Base-by-base conservation (phyloP, 2,113 vertebrate genomes). In the Amphiprion percula region DNA sequence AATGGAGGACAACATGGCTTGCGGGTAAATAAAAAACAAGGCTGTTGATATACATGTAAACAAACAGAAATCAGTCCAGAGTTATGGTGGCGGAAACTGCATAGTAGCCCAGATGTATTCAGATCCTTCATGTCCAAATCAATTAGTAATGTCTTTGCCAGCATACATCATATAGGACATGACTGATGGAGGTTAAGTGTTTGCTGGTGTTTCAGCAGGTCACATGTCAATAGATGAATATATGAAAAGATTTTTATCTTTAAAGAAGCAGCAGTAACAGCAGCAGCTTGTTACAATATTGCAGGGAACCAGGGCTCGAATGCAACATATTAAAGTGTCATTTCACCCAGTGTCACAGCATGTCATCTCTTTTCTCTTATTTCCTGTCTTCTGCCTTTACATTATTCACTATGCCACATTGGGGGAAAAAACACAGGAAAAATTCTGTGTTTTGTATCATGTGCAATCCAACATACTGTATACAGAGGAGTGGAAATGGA, bases 91-190 rank as follows among this genome's bases (percentile, higher is more conserved):
- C 9, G 44, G 9, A 63, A 16, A 24, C 14, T 8, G 70, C 67
- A 55, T 54, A 71, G 44, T 21, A 52, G 23, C 65, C 73, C 68
- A 69, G 28, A 73, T 44, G 68, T 16, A 21, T 12, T 44, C 26
- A 41, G 65, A 71, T 80, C 58, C 1, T 46, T 78, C 69, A 74
- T 66, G 58, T 69, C 63, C 21, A 17, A 46, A 84, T 86, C 67
- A 87, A 88, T 87, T 84, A 82, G 53, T 77, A 67, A 83, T 77
- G 72, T 47, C 52, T 9, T 37, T 72, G 47, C 23, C 9, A 72
- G 76, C 53, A 65, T 70, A 53, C 65, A 61, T 19, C 0, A 0
- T 28, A 54, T n/a, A 47, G 16, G 66, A 66, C 37, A 49, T 77
- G 79, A 71, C 68, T 68, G 84, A 84, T 71, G 24, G 59, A 70